Conservation (phyloP, 64 coral and sea anemone species). For the Porites australiensis region DNA sequence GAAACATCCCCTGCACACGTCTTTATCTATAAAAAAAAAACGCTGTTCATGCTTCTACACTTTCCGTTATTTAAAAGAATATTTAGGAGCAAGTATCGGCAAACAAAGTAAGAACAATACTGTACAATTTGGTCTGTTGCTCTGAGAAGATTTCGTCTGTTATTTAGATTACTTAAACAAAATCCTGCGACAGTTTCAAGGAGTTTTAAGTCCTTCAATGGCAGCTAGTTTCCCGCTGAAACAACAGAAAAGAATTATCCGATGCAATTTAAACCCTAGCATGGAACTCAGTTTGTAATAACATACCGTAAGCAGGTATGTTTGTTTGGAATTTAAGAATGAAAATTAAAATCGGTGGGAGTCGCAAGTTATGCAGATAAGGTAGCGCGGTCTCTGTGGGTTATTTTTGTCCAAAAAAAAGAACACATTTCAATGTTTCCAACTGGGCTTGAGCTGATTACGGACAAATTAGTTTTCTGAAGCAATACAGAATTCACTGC, state of each 20-base stretch:
- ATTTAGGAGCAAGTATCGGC: constrained; percentile 11
- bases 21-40: background rate
- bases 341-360: constrained; percentile 81
- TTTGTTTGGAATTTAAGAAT: constrained; percentile 71
- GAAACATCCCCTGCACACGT: background rate
- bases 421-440: constrained; percentile 52
- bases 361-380: constrained; percentile 56
- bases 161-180: constrained; percentile 1
- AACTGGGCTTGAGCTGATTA: constrained; percentile 54
- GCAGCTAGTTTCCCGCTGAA: constrained; percentile 16
- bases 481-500: constrained; percentile 5
- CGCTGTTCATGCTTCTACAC: background rate
- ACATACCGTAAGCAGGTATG: constrained; percentile 32
- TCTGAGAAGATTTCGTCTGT: background rate
- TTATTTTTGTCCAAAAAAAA: constrained; percentile 59
- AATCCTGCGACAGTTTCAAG: background rate
- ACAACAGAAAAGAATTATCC: constrained; percentile 32
- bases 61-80: constrained; percentile 26
- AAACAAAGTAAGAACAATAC: background rate
- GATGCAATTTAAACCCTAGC: constrained; percentile 38
- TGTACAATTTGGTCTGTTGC: background rate
- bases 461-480: constrained; percentile 45
- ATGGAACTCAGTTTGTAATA: constrained; percentile 27
- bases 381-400: constrained; percentile 21
- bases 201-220: constrained; percentile 7